Conservation (phyloP, 2,797 vertebrate species). For the Lacerta bilineata region DNA sequence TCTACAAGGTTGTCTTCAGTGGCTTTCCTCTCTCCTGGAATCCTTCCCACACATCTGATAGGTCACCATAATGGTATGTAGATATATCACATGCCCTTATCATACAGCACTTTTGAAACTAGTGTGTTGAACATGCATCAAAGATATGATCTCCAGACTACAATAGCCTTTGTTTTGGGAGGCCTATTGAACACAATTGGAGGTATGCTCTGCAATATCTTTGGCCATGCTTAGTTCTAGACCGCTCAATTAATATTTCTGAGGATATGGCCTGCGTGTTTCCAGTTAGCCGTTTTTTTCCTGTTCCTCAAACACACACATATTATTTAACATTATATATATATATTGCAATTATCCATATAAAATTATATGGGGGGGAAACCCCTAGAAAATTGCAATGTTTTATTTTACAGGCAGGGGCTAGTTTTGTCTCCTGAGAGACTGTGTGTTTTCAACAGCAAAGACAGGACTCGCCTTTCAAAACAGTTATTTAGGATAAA, state of each 20-base stretch:
- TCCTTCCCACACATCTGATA: too few species aligned
- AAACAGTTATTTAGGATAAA: neutral
- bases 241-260: neutral
- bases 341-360: neutral
- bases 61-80: neutral
- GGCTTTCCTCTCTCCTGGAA: too few species aligned
- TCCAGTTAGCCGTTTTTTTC: neutral
- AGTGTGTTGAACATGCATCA: neutral
- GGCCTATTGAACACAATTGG: neutral
- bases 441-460: neutral
- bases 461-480: neutral
- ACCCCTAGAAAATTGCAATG: neutral
- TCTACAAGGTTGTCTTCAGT: too few species aligned
- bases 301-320: neutral
- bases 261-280: neutral
- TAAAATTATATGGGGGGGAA: neutral
- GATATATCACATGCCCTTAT: neutral
- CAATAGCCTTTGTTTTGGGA: neutral
- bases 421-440: neutral
- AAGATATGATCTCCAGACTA: neutral
- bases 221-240: neutral
- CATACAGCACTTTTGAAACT: neutral
- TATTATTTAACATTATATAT: neutral
- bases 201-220: neutral
- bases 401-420: neutral